Conservation (phyloP, 2,113 vertebrate genomes). For the Helogale parvula region DNA sequence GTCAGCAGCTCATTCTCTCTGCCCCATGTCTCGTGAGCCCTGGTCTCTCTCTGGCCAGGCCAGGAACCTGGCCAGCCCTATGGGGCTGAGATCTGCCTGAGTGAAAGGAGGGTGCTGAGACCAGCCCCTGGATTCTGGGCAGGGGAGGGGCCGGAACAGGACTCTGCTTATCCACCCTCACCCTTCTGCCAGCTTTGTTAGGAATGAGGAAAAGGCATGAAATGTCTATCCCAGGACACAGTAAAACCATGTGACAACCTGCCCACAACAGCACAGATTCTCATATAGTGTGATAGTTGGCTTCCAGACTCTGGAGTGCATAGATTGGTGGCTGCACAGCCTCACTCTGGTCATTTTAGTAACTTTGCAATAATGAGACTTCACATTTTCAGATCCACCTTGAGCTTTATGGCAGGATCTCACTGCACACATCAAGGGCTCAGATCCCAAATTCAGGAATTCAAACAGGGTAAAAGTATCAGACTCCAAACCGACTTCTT, state of each 20-base stretch:
- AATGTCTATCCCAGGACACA: not conserved
- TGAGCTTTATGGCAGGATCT: not conserved
- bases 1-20: not conserved
- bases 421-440: not conserved
- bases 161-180: not conserved
- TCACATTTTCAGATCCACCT: not conserved
- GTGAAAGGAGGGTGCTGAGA: not conserved
- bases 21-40: not conserved
- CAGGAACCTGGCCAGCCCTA: not conserved
- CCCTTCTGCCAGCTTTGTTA: conserved; percentile 31
- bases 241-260: not conserved
- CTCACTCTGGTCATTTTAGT: not conserved
- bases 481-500: not conserved
- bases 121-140: not conserved
- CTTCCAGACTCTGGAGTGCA: not conserved
- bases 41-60: conserved; percentile 17
- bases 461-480: not conserved
- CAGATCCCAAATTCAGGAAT: not conserved
- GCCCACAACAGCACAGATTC: not conserved
- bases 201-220: not conserved
- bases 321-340: not conserved
- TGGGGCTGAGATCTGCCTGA: not conserved
- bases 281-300: not conserved
- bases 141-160: not conserved
- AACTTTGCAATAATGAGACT: not conserved